These are phyloP conservation scores for Poeciliopsis retropinna DNA, from an alignment of 2,113 vertebrate genomes.

Conservation along the genomic window DNA sequence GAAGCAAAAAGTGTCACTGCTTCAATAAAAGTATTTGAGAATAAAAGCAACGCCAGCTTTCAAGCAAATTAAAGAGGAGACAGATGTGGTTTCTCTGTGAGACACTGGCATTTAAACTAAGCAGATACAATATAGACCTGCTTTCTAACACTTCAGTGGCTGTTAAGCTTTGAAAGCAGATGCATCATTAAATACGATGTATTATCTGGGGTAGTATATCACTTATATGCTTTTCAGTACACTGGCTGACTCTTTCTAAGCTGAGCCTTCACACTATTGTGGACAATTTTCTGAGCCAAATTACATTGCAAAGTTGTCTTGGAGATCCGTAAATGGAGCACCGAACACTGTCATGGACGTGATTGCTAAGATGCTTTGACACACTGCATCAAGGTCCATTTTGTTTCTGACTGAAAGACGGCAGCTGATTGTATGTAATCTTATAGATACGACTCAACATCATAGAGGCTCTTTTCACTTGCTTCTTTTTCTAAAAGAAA, in stretches of 20 bases:
- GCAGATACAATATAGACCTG: neutral
- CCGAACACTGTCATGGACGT: neutral
- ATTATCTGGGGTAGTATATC: neutral
- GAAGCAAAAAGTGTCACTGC: slow-evolving; percentile 7
- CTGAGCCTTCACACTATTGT: slow-evolving; percentile 6
- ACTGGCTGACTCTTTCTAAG: neutral
- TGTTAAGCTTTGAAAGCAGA: slow-evolving; percentile 7
- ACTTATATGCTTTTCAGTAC: neutral
- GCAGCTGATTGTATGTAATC: neutral
- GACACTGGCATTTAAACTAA: neutral
- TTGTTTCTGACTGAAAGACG: slow-evolving; percentile 11
- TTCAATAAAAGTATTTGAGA: slow-evolving; percentile 29
- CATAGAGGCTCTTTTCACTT: too few relatives aligned
- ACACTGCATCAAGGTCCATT: slow-evolving; percentile 1
- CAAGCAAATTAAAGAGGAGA: slow-evolving; percentile 38
- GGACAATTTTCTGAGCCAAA: slow-evolving; percentile 28
- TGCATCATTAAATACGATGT: neutral
- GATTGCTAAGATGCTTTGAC: slow-evolving; percentile 8
- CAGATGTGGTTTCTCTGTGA: neutral
- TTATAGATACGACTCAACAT: neutral
- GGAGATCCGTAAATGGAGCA: slow-evolving; percentile 31
- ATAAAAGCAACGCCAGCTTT: slow-evolving; percentile 26
- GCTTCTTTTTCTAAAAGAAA: too few relatives aligned
- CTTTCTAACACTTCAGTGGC: neutral
- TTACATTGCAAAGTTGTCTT: slow-evolving; percentile 50